Evolutionary conservation across 2,888 invertebrate genomes (phyloP), one percentile per base, ranked within the genome.

Genomic region (Drosophila seclusa): DNA sequence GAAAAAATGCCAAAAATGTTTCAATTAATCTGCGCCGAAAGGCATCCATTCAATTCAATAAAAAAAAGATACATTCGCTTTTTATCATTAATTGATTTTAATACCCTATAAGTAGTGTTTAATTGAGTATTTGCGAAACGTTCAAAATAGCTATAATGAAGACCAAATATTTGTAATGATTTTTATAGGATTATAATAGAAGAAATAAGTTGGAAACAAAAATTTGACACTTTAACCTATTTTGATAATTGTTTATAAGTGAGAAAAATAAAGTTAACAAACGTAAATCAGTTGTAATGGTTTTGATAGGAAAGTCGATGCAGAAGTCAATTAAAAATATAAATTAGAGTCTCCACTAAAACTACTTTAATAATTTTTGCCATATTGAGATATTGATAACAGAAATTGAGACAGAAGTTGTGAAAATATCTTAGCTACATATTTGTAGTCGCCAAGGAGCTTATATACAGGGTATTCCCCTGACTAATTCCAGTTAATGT

Each of bases 51-150:
- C 65, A 62, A 53, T 80, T 71, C 58, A 78, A 78, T 73, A 70
- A 78, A 65, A 61, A 67, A 76, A 48, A 68, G 58, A 74, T 62
- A 68, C 66, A 61, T 73, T 80, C 64, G 65, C 71, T 59, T 68
- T 45, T 78, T 72, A 76, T 74, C 76, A 69, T 76, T 84, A 85
- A 87, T 89, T 89, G 82, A 63, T 87, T 78, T 75, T 57, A 31
- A 68, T 78, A 65, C 78, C 55, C 77, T 76, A 27, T 50, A 38
- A 54, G 21, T 31, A 18, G 11, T 27, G 18, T 2, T 40, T 1
- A 6, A 36, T 7, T 0, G 61, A 16, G 29, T 4, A 58, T 45
- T 55, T 66, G 27, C 1, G 29, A n/a, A 31, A n/a, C 18, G 18
- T 27, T 31, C 7, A 52, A 18, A 18, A 34, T 27, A 16, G 4